These are phyloP conservation scores for Stegana nigrithorax DNA, from an alignment of 2,888 invertebrate genomes.

Conservation along the genomic window DNA sequence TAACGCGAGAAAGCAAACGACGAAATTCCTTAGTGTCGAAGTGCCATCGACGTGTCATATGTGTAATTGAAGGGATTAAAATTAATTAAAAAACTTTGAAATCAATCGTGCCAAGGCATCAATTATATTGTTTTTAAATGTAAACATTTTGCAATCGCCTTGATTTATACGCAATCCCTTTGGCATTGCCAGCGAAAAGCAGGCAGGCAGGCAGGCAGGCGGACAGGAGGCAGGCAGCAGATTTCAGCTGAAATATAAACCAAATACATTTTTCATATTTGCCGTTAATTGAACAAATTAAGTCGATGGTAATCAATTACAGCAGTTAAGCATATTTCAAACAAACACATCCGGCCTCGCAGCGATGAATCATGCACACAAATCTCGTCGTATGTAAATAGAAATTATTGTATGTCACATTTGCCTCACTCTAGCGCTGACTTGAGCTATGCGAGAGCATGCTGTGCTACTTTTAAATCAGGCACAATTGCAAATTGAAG, in stretches of 20 bases:
- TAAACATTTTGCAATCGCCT: background rate
- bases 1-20: no score
- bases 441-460: background rate
- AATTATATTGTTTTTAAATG: background rate
- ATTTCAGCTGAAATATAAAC: background rate
- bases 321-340: no score
- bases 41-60: conserved; percentile 10
- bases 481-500: no score
- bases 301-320: no score
- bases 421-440: background rate
- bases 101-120: conserved; percentile 11
- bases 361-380: background rate
- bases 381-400: no score
- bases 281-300: no score
- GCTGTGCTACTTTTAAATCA: no score
- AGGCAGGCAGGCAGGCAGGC: no score
- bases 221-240: background rate
- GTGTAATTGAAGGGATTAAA: conserved; percentile 13
- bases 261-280: no score
- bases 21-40: no score
- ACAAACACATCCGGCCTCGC: no score
- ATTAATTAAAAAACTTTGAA: conserved; percentile 3
- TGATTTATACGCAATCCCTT: background rate
- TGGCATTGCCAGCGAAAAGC: background rate
- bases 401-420: no score